These are phyloP conservation scores for Ginglymostoma cirratum DNA, from an alignment of 2,113 vertebrate genomes.

Conservation along the genomic window DNA sequence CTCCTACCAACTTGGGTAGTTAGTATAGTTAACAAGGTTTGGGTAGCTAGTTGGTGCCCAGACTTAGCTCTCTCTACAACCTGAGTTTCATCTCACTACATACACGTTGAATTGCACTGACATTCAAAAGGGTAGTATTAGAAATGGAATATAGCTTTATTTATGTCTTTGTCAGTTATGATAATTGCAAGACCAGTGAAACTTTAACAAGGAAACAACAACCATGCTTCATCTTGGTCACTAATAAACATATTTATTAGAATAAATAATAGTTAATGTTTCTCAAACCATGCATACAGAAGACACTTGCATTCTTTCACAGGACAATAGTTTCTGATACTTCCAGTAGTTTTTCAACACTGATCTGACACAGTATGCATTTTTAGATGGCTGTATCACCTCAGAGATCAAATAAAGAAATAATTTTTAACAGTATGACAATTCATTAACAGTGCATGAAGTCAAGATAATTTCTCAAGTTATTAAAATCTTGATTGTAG, in stretches of 20 bases:
- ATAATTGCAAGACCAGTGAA: background rate
- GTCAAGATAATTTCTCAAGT: background rate
- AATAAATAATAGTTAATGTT: conserved; percentile 43
- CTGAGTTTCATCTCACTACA: too few relatives aligned
- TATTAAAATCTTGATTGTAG: background rate
- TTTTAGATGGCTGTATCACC: background rate
- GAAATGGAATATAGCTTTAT: background rate
- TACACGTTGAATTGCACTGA: background rate
- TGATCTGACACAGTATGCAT: background rate
- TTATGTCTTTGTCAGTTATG: too few relatives aligned
- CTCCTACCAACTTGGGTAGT: too few relatives aligned
- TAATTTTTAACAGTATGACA: background rate
- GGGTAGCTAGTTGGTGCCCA: too few relatives aligned
- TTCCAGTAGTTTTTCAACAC: background rate
- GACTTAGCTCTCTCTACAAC: too few relatives aligned
- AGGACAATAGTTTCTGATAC: background rate
- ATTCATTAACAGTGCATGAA: background rate
- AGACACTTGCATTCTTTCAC: background rate
- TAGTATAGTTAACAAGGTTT: too few relatives aligned
- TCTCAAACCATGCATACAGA: conserved; percentile 36
- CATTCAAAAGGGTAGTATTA: background rate
- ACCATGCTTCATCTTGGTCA: background rate
- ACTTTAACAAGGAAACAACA: fast-evolving
- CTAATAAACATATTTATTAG: conserved; percentile 43
- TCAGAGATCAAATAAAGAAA: background rate